A percentile compares a stretch with the other conserved stretches of the same genome.
phyloP scores from a whole-genome alignment of 2,888 invertebrate genomes.

The Steinernema hermaphroditum region DNA sequence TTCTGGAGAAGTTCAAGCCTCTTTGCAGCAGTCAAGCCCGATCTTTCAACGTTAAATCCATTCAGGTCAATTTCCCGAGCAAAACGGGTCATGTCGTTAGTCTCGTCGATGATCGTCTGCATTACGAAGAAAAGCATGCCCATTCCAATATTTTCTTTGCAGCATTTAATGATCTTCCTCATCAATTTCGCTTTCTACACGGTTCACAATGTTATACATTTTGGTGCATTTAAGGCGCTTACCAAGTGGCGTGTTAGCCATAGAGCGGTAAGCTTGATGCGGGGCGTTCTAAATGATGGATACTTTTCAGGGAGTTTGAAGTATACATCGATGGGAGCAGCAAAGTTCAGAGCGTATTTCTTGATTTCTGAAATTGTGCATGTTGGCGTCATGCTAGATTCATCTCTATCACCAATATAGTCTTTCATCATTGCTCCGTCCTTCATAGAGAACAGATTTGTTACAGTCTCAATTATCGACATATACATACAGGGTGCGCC shows the following conservation, averaged over 20 bases:
- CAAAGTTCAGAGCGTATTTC: not conserved
- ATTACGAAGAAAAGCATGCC: not conserved
- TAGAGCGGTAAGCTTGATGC: not conserved
- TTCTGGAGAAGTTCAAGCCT: not conserved
- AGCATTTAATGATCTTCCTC: not conserved
- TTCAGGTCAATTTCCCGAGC: not conserved
- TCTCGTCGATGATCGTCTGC: slow-evolving; percentile 5
- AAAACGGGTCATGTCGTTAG: not conserved
- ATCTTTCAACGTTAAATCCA: not conserved
- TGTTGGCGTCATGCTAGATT: too few species aligned
- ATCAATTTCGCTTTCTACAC: not conserved
- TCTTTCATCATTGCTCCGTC: too few species aligned
- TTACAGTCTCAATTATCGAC: too few species aligned
- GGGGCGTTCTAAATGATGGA: not conserved
- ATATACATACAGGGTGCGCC: too few species aligned
- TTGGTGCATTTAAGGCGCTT: not conserved
- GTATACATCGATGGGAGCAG: not conserved
- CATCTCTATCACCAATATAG: too few species aligned
- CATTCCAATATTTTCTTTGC: not conserved
- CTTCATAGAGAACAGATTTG: too few species aligned
- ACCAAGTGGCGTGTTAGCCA: not conserved
- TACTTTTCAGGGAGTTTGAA: not conserved
- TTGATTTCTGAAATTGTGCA: not conserved
- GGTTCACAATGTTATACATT: not conserved
- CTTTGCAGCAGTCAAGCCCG: not conserved